These are phyloP conservation scores for Oegoconia quadripuncta DNA, from an alignment of 2,888 invertebrate genomes.

Conservation along the genomic window DNA sequence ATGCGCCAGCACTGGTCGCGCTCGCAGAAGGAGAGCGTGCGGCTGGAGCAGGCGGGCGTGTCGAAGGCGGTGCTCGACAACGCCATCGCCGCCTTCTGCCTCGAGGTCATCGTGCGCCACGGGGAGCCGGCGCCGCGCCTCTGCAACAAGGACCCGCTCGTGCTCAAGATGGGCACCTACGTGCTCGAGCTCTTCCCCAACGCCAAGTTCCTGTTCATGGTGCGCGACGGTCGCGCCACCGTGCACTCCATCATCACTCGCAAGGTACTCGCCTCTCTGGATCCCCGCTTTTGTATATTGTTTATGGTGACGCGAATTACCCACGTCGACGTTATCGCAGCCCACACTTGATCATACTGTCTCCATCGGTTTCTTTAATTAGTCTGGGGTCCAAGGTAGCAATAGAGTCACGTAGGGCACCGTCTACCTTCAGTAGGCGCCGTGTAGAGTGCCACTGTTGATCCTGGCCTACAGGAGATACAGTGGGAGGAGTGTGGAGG, in stretches of 20 bases:
- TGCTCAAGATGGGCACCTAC: slow-evolving; percentile 96
- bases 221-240: slow-evolving; percentile 98
- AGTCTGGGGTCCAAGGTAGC: no score
- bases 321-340: no score
- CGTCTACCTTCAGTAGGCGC: no score
- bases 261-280: slow-evolving; percentile 82
- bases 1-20: slow-evolving; percentile 97
- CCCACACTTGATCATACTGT: not conserved
- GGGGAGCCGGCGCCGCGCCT: slow-evolving; percentile 96
- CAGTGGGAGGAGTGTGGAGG: no score
- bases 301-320: no score
- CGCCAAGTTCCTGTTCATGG: slow-evolving; percentile 98
- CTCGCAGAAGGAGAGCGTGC: slow-evolving; percentile 93
- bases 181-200: slow-evolving; percentile 97
- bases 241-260: slow-evolving; percentile 99
- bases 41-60: slow-evolving; percentile 96
- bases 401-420: no score
- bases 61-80: slow-evolving; percentile 94
- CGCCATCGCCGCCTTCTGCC: slow-evolving; percentile 97
- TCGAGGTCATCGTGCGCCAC: slow-evolving; percentile 97
- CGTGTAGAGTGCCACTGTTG: no score
- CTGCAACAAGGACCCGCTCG: slow-evolving; percentile 99
- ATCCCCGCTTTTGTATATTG: no score
- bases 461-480: no score
- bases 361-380: not conserved